Conservation (phyloP, 2,113 vertebrate species). For the Pedetes capensis region DNA sequence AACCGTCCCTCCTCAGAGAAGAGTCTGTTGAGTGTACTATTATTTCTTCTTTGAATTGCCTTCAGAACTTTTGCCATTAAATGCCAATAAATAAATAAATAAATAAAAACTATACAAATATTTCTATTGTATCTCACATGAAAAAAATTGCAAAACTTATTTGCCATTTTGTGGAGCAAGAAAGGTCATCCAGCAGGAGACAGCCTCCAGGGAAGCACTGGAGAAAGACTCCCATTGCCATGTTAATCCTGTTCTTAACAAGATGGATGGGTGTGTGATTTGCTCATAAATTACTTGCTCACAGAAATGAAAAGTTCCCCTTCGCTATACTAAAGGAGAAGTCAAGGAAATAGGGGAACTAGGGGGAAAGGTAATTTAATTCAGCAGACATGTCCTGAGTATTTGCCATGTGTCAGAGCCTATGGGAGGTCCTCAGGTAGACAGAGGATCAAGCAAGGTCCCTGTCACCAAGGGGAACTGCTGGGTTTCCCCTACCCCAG, state of each 20-base stretch:
- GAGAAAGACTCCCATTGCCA: background rate
- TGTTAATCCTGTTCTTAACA: conserved; percentile 25
- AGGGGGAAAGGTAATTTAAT: background rate
- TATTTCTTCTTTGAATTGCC: conserved; percentile 17
- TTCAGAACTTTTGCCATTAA: background rate
- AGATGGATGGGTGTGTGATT: background rate
- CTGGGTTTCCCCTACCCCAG: fast-evolving
- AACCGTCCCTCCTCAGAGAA: conserved; percentile 7
- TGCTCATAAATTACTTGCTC: conserved; percentile 39
- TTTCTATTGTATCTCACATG: conserved; percentile 19
- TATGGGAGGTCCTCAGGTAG: background rate
- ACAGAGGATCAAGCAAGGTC: fast-evolving
- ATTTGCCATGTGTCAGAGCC: background rate
- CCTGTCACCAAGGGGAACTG: background rate
- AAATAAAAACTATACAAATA: conserved; percentile 40
- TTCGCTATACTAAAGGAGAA: background rate
- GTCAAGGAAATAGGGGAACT: background rate
- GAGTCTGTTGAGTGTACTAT: background rate
- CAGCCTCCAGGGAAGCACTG: background rate
- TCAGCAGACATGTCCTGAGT: background rate
- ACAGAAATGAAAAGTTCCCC: conserved; percentile 11
- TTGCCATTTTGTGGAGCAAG: background rate
- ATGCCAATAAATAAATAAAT: background rate
- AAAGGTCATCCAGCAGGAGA: conserved; percentile 48
- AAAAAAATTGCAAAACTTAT: conserved; percentile 28